Conservation (phyloP, 2,113 vertebrate species). For the Sitta europaea region DNA sequence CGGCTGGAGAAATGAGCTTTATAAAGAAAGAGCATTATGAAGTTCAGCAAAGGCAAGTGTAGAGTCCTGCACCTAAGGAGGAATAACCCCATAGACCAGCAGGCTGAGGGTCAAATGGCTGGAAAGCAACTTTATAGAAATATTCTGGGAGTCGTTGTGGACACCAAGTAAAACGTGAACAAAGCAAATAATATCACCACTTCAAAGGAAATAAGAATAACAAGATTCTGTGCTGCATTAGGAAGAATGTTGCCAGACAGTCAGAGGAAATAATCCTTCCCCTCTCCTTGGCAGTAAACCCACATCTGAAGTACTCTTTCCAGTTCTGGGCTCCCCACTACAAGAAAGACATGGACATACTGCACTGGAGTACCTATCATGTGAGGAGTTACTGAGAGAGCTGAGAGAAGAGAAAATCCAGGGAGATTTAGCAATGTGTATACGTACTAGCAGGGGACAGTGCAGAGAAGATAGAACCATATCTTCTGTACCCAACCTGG, state of each 20-base stretch:
- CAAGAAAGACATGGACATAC: rapidly evolving
- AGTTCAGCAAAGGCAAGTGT: neutral
- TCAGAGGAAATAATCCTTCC: neutral
- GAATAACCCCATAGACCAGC: neutral
- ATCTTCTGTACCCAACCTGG: neutral
- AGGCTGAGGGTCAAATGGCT: neutral
- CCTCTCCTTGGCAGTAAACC: neutral
- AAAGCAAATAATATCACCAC: neutral
- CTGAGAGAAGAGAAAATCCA: neutral
- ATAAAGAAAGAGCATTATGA: neutral
- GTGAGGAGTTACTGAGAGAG: neutral
- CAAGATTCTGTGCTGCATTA: neutral
- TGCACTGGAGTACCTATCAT: neutral
- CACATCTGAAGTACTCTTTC: neutral
- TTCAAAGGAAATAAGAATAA: neutral
- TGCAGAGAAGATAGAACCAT: neutral
- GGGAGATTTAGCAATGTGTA: neutral
- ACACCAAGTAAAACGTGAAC: neutral
- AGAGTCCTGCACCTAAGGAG: neutral
- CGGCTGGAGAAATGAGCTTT: neutral
- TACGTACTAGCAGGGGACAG: neutral
- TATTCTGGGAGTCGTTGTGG: neutral
- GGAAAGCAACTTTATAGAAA: neutral
- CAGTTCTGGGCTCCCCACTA: neutral
- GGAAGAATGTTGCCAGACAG: neutral